phyloP scores from a whole-genome alignment of 2,113 vertebrate species.

The Cranoglanis bouderius region DNA sequence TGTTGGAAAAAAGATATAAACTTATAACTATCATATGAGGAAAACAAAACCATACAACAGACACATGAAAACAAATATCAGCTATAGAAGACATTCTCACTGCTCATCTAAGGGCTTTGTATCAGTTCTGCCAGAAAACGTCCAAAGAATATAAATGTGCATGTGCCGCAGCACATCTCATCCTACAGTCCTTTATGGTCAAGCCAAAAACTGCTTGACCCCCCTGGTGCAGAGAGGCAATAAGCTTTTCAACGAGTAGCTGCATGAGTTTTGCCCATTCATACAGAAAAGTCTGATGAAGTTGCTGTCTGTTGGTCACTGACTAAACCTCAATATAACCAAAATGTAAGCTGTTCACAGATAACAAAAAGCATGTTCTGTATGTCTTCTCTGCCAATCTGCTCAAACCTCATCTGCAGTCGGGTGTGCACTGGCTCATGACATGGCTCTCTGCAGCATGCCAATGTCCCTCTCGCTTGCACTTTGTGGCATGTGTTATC shows the following conservation, averaged over 20 bases:
- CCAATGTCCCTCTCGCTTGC: background rate
- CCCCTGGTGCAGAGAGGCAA: background rate
- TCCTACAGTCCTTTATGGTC: background rate
- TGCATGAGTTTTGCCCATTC: background rate
- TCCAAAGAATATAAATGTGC: background rate
- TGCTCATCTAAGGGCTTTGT: background rate
- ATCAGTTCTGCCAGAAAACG: background rate
- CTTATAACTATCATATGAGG: background rate
- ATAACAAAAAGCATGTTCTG: background rate
- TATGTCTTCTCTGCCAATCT: background rate
- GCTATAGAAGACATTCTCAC: background rate
- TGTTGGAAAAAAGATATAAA: background rate
- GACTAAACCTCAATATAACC: conserved; percentile 1
- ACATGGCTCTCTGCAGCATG: background rate
- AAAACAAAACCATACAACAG: background rate
- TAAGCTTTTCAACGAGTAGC: background rate
- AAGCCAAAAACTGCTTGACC: background rate
- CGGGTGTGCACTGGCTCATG: background rate
- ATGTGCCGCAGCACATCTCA: background rate
- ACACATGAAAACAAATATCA: background rate
- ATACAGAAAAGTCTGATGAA: background rate
- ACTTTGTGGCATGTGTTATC: background rate
- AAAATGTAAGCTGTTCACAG: background rate
- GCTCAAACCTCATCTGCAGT: background rate
- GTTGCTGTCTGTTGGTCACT: background rate